Conservation (phyloP, 1,140 invertebrate species). For the Archegozetes longisetosus region DNA sequence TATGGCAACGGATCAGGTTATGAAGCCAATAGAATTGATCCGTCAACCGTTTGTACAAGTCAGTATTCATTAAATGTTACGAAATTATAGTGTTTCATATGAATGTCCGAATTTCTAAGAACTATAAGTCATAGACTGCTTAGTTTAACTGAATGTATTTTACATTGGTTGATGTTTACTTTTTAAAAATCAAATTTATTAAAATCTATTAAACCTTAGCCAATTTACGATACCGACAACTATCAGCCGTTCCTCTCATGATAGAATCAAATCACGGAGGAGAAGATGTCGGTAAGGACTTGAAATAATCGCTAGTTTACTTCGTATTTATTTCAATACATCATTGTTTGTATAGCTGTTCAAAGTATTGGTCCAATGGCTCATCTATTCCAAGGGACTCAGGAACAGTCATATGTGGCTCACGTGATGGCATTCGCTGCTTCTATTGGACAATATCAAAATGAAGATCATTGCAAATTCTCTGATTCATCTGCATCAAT, state of each 20-base stretch:
- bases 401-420: slow-evolving; percentile 82
- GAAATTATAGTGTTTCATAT: no score
- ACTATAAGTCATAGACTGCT: no score
- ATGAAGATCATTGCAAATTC: slow-evolving; percentile 16
- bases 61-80: background rate
- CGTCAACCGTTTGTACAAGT: background rate
- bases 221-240: slow-evolving; percentile 42
- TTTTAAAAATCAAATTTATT: background rate
- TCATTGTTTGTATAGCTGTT: slow-evolving; percentile 20
- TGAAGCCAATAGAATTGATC: background rate
- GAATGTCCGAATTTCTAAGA: no score
- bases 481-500: no score
- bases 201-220: no score
- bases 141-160: no score
- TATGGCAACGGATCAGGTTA: slow-evolving; percentile 60
- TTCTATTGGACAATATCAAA: slow-evolving; percentile 27
- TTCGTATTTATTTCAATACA: background rate
- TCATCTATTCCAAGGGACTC: slow-evolving; percentile 70
- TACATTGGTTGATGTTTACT: background rate
- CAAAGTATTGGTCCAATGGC: slow-evolving; percentile 53
- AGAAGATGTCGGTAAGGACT: slow-evolving; percentile 44
- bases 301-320: background rate
- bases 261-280: slow-evolving; percentile 61
- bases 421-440: slow-evolving; percentile 50
- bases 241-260: slow-evolving; percentile 47